Percentiles rank a stretch among this genome's conserved stretches.
Conservation (phyloP, 1,140 invertebrate species). For the Trachymyrmex cornetzi region DNA sequence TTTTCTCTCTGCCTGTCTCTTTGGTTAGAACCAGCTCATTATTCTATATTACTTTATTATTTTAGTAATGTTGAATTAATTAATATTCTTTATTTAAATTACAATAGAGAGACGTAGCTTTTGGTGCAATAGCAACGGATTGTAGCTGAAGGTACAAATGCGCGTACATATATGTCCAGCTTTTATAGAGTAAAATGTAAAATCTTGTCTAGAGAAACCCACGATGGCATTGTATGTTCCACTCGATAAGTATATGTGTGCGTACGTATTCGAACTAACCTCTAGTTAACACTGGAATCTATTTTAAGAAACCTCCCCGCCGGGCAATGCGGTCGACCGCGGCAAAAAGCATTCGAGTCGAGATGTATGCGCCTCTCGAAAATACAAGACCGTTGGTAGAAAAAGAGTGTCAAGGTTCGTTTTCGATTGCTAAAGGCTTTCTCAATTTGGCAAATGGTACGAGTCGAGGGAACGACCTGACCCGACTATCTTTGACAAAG, state of each 20-base stretch:
- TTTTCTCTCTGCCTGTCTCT: neutral
- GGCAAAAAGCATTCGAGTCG: conserved; percentile 70
- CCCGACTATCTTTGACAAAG: conserved; percentile 30
- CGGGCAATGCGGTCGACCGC: conserved; percentile 77
- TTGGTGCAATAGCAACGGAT: neutral
- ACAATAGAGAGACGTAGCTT: neutral
- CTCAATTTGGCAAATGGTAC: conserved; percentile 70
- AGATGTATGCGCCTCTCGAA: conserved; percentile 76
- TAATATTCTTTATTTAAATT: neutral
- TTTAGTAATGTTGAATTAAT: neutral
- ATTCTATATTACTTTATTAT: neutral
- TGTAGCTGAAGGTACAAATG: neutral
- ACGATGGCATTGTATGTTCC: conserved; percentile 51
- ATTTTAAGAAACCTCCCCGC: conserved; percentile 81
- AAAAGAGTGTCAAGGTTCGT: conserved; percentile 82
- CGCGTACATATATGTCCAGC: neutral
- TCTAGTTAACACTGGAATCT: conserved; percentile 79
- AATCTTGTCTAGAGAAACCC: conserved; percentile 22
- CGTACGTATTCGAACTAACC: conserved; percentile 70
- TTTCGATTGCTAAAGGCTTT: conserved; percentile 79
- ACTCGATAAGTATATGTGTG: conserved; percentile 25
- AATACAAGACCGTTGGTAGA: conserved; percentile 65
- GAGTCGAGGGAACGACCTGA: conserved; percentile 17
- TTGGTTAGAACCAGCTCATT: no score
- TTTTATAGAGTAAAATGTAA: conserved; percentile 25